Base-by-base conservation (phyloP, 1,140 invertebrate genomes). In the Brachionus rubens region DNA sequence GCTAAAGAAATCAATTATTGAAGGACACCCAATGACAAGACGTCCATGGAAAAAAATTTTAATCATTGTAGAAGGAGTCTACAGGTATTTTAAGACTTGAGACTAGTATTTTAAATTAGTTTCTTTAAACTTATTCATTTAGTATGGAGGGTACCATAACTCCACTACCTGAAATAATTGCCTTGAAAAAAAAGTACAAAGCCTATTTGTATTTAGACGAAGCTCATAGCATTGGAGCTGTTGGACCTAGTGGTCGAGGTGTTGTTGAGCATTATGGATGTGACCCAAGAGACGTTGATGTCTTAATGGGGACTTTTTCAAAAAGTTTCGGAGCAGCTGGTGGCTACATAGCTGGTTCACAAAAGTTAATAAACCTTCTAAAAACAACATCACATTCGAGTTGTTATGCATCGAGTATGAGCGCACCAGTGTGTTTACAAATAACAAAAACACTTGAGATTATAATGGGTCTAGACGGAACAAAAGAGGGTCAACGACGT, bases 141-240 rank as follows among this genome's bases (percentile, higher is more conserved):
- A 97, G 94, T 79, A 99, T 99, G 96, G 96, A 99, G 86, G 96
- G 96, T 0, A 92, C 93, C 0, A 91, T 99, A 75, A 91, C 91
- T 54, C 89, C 91, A 78, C 87, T 99, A 77, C 93, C 92, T 2
- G 91, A 93, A 80, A 88, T 99, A 48, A 87, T 99, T 77, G 89
- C 87, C 10, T 85, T 99, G 16, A 99, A 99, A 85, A 93, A 93
- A 82, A 96, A 93, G 81, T 97, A 98, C 83, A 86, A 86, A 86
- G 91, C 91, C 3, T 96, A 96, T 83, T 81, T 97, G 33, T 97
- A 95, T 84, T 82, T 97, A 77, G 94, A 96, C 82, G 94, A 97
- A 85, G 96, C 96, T 6, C 96, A 99, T 84, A 95, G 93, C 80
- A 91, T 96, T 70, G 96, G 96, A 43, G 94, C 96, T 0, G 87